phyloP scores from a whole-genome alignment of 2,888 invertebrate genomes.

The Cephus sareptanus region DNA sequence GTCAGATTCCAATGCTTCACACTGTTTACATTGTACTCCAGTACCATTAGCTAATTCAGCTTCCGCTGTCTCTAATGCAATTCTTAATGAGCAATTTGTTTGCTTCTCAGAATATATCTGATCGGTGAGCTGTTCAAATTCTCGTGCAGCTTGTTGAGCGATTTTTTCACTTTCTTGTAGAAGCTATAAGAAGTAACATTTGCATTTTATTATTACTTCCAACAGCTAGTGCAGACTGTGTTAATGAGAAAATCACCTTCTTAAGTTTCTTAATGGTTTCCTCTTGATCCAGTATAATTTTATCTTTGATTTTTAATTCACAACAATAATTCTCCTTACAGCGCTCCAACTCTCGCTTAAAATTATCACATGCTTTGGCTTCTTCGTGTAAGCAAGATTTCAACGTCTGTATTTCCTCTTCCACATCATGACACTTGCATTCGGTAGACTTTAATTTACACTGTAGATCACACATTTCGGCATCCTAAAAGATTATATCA shows the following conservation, averaged over 20 bases:
- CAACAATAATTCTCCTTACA: slow-evolving; percentile 39
- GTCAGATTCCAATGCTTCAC: slow-evolving; percentile 28
- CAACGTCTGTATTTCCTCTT: slow-evolving; percentile 35
- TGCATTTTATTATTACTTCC: not conserved
- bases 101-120: slow-evolving; percentile 40
- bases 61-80: slow-evolving; percentile 30
- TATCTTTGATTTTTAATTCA: slow-evolving; percentile 45
- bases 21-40: slow-evolving; percentile 32
- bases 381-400: slow-evolving; percentile 34
- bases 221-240: not conserved
- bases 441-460: slow-evolving; percentile 27
- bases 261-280: slow-evolving; percentile 45
- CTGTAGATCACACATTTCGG: slow-evolving; percentile 30
- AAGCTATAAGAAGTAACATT: slow-evolving; percentile 32
- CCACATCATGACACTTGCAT: slow-evolving; percentile 31
- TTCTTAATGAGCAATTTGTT: slow-evolving; percentile 33
- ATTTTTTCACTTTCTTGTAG: slow-evolving; percentile 46
- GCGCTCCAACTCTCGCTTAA: slow-evolving; percentile 38
- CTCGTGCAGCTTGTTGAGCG: slow-evolving; percentile 43
- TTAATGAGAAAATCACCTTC: slow-evolving; percentile 27
- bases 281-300: slow-evolving; percentile 47
- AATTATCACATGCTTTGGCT: slow-evolving; percentile 25
- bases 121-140: slow-evolving; percentile 43
- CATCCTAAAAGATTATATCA: slow-evolving; percentile 21
- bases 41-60: slow-evolving; percentile 21